Evolutionary conservation across 2,797 vertebrate species (phyloP).

Genomic region (Gymnoscopelus microlampas): DNA sequence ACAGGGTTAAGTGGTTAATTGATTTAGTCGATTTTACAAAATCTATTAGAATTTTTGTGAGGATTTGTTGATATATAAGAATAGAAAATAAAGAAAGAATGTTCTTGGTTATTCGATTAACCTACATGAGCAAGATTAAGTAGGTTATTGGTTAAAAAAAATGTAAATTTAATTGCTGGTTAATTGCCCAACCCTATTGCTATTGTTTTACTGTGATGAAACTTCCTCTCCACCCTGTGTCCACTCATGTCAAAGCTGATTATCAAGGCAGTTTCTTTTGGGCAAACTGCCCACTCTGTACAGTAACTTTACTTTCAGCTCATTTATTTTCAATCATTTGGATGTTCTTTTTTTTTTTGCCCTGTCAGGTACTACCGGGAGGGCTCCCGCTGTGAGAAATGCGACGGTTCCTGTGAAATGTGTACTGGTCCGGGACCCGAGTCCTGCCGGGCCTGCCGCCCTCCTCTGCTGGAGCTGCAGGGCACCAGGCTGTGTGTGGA

Average conservation of each 20-base stretch:
- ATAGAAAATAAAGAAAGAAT: too few species aligned
- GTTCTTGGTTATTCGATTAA: too few species aligned
- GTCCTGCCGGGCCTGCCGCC: conserved; percentile 72
- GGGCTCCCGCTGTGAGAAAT: conserved; percentile 75
- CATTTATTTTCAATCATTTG: background rate
- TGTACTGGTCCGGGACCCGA: conserved; percentile 71
- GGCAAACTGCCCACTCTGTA: background rate
- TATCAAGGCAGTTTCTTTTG: background rate
- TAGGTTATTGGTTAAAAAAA: too few species aligned
- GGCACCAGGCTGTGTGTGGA: conserved; percentile 79
- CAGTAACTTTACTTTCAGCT: background rate
- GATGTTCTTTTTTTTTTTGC: background rate
- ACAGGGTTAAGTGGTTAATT: too few species aligned
- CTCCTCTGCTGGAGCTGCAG: conserved; percentile 72
- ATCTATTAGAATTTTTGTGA: too few species aligned
- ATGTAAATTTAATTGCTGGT: too few species aligned
- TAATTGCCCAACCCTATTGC: background rate
- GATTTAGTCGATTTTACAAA: too few species aligned
- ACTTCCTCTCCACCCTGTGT: background rate
- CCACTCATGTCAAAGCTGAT: background rate
- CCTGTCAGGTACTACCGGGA: conserved; percentile 72
- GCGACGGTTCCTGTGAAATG: conserved; percentile 72
- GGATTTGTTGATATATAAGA: too few species aligned
- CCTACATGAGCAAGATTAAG: too few species aligned
- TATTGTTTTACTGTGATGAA: background rate